Evolutionary conservation across 2,888 invertebrate species (phyloP).

Genomic region (Ametastegia equiseti): DNA sequence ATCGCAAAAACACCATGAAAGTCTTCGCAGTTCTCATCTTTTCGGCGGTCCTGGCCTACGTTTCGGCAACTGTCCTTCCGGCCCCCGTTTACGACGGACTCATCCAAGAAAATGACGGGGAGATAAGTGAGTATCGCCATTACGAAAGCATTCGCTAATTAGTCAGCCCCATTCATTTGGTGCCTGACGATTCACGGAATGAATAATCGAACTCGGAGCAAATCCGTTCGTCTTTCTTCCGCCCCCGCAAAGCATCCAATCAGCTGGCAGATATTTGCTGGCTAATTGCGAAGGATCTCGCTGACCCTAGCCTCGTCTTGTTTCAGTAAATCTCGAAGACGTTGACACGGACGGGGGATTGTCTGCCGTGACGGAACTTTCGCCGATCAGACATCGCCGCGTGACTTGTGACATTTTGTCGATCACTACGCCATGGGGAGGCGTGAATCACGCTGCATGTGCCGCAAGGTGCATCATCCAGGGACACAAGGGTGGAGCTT

Average conservation of each 20-base stretch:
- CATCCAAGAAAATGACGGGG: conserved; percentile 13
- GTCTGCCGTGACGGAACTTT: background rate
- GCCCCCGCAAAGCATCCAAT: background rate
- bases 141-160: background rate
- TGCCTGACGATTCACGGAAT: background rate
- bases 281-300: background rate
- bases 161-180: background rate
- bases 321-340: conserved; percentile 16
- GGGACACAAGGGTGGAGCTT: conserved; percentile 58
- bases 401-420: conserved; percentile 61
- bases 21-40: conserved; percentile 49
- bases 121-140: conserved; percentile 39
- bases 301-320: background rate
- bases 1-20: conserved; percentile 48
- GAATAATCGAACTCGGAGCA: background rate
- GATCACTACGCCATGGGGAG: conserved; percentile 55
- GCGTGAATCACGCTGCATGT: conserved; percentile 57
- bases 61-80: conserved; percentile 47
- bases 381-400: conserved; percentile 50
- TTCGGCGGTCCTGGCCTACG: conserved; percentile 30
- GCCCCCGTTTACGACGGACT: conserved; percentile 48
- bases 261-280: background rate
- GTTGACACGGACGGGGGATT: conserved; percentile 34
- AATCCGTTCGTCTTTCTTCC: background rate
- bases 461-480: conserved; percentile 56